Evolutionary conservation across 2,888 invertebrate genomes (phyloP).

Genomic region (Idaea straminata): DNA sequence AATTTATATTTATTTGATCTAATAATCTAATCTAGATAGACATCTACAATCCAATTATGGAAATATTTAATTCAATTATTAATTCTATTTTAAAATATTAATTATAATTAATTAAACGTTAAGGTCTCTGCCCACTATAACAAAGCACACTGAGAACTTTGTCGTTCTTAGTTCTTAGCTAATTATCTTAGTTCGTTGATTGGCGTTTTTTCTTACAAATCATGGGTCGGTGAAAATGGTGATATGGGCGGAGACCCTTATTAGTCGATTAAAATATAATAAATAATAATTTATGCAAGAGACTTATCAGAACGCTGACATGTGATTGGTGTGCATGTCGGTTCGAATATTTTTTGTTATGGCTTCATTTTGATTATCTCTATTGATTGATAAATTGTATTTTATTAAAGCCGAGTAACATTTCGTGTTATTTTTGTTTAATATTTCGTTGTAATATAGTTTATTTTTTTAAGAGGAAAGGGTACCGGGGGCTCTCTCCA

Average conservation of each 20-base stretch:
- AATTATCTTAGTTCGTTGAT: not conserved
- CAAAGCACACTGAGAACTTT: too few relatives aligned
- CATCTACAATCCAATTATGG: too few relatives aligned
- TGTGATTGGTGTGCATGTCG: conserved; percentile 31
- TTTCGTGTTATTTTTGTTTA: conserved; percentile 10
- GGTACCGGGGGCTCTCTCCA: too few relatives aligned
- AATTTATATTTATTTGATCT: too few relatives aligned
- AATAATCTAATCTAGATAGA: too few relatives aligned
- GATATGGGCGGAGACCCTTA: conserved; percentile 8
- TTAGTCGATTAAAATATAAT: conserved; percentile 44
- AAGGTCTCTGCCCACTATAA: too few relatives aligned
- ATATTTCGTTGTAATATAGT: conserved; percentile 12
- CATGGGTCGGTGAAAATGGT: not conserved
- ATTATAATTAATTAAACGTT: too few relatives aligned
- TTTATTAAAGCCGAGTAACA: conserved; percentile 6
- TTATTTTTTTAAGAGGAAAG: not conserved
- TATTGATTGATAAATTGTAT: conserved; percentile 20
- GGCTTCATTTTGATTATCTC: conserved; percentile 15
- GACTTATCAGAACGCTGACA: conserved; percentile 51
- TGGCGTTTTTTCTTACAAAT: too few relatives aligned
- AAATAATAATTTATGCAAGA: conserved; percentile 49
- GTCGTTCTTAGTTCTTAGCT: too few relatives aligned
- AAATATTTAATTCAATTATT: too few relatives aligned
- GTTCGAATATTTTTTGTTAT: conserved; percentile 18
- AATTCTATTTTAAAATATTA: too few relatives aligned